phyloP scores from a whole-genome alignment of 2,797 vertebrate genomes.

The Melanitta fusca region DNA sequence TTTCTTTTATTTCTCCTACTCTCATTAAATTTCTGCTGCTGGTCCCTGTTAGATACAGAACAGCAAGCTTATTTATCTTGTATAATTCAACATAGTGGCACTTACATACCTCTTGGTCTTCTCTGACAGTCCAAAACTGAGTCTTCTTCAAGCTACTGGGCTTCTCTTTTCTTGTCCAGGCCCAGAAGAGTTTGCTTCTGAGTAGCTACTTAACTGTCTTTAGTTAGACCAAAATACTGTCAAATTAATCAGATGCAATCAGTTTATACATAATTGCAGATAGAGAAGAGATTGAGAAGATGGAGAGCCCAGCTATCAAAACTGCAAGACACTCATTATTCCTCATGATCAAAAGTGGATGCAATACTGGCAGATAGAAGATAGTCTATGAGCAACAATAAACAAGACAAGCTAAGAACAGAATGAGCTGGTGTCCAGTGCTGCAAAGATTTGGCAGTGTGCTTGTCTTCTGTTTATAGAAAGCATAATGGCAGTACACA shows the following conservation, averaged over 20 bases:
- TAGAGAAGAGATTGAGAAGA: not conserved
- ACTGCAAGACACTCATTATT: not conserved
- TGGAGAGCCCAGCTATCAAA: not conserved
- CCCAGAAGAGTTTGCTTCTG: not conserved
- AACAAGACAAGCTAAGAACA: slow-evolving; percentile 51
- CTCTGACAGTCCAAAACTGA: not conserved
- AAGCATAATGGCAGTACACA: slow-evolving; percentile 26
- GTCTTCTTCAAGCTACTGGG: not conserved
- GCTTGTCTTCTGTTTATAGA: slow-evolving; percentile 61
- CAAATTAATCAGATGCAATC: not conserved
- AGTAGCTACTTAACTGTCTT: not conserved
- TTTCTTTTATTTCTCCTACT: not conserved
- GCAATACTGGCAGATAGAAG: not conserved
- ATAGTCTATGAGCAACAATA: slow-evolving; percentile 27
- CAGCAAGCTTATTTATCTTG: not conserved
- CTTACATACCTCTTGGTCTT: not conserved
- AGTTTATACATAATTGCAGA: not conserved
- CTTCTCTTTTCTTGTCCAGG: not conserved
- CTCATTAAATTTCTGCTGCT: not conserved
- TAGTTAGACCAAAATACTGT: not conserved
- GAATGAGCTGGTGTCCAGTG: not conserved
- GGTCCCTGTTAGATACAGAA: not conserved
- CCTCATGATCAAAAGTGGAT: not conserved
- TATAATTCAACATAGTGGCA: not conserved
- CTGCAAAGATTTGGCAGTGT: slow-evolving; percentile 48